Base-by-base conservation (phyloP, 2,113 vertebrate genomes). In the Ranitomeya variabilis region DNA sequence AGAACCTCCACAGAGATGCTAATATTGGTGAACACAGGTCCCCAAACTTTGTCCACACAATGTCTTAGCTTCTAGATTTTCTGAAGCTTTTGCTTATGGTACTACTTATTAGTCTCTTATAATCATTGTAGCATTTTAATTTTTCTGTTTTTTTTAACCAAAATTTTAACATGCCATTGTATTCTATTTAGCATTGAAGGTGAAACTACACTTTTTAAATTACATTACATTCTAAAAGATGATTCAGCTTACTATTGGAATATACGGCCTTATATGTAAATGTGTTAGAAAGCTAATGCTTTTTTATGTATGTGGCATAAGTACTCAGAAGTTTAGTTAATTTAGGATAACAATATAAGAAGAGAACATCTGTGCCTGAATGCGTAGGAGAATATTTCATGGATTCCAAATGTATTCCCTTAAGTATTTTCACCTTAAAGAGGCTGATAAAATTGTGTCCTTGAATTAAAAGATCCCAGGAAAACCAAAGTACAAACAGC, bases 401-500 rank as follows among this genome's bases (percentile, higher is more conserved):
- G n/a, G 15, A 59, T 80, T 23, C 16, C 55, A 26, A 60, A 81
- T 60, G 12, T 81, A 37, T 62, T 62, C 55, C 73, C 15, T 18
- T 13, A 23, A 59, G 57, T 18, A 57, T 60, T 26, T 80, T 80
- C 55, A 80, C 57, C 55, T 37, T 81, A 31, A 60, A 37, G 23
- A 62, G 13, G 60, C 59, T 60, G 79, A 62, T 81, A 81, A 60
- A 37, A 23, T 19, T 62, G 16, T 31, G 55, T 19, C 14, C 79
- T 60, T 79, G 54, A 60, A 80, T 55, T 18, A 60, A 19, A 60
- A 80, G 8, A 31, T 81, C 55, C 79, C 23, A 26, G 57, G n/a
- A 60, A 62, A 81, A 18, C 54, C 14, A 31, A 81, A 81, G 57
- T 62, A 81, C 79, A 81, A 81, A 14, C 55, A 60, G 57, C 57